Evolutionary conservation across 1,140 invertebrate genomes (phyloP), one percentile per base, ranked within the genome.

Genomic region (Drosophila varians): DNA sequence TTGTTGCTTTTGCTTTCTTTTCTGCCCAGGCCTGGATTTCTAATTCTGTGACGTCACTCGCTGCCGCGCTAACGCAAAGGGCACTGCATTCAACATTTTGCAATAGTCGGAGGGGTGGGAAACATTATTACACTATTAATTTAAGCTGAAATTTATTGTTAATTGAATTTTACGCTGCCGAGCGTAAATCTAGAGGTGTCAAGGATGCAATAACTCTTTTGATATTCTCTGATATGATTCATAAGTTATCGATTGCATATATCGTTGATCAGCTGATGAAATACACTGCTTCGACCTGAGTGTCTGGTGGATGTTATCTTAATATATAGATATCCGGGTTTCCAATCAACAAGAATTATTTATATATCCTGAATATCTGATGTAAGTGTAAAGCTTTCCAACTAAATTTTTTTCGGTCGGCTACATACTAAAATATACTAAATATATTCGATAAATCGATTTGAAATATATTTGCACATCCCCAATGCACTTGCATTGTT

Each of bases 121-220:
- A 26, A 3, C 38, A 25, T 66, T 53, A 52, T 48, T 16, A 28
- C 16, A 83, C 74, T 73, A 48, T 5, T 58, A 73, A 82, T 83
- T 80, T 82, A 45, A 68, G 26, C 36, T 18, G 7, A 45, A 66
- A 53, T 68, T 45, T 58, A 77, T 73, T 77, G 45, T 73, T 78
- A 78, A 77, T 80, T 83, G 60, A 62, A 46, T 80, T 79, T 65
- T 71, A 60, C 57, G 57, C 58, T 55, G 16, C 8, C 16, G 40
- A 46, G 60, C 60, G 60, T 64, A 64, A 64, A 64, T 64, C 60
- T 47, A 64, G 42, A 21, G 60, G 28, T 64, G 54, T 46, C 28
- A 64, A 46, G 23, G 16, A 12, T 26, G 54, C 60, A 43, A 62
- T 56, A 43, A 1, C 26, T 11, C n/a, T 45, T 46, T 34, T 54